Evolutionary conservation across 2,797 vertebrate genomes (phyloP).

Genomic region (Sphaeramia orbicularis): DNA sequence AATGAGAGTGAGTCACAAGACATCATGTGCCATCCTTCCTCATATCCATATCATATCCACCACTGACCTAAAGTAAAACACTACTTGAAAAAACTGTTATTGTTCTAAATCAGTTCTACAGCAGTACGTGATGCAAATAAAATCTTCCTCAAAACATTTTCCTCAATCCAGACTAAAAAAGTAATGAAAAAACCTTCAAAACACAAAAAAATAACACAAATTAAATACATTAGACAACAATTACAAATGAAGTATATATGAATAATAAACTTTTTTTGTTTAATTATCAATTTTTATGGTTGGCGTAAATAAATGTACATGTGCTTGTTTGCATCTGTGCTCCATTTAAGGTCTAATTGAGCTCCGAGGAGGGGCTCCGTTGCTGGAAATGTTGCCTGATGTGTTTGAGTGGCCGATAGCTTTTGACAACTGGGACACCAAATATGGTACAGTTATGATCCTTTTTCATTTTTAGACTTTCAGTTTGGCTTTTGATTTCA

Average conservation of each 20-base stretch:
- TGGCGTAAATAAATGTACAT: constrained; percentile 2
- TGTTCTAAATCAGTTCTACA: constrained; percentile 13
- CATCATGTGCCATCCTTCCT: constrained; percentile 8
- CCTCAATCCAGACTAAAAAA: too few species aligned
- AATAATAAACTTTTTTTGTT: not conserved
- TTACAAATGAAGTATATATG: not conserved
- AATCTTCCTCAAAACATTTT: constrained; percentile 6
- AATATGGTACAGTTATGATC: constrained; percentile 81
- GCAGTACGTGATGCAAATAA: constrained; percentile 7
- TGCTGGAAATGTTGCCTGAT: constrained; percentile 86
- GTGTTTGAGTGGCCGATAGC: constrained; percentile 94
- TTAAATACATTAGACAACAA: not conserved
- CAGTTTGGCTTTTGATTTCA: too few species aligned
- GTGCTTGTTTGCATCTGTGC: constrained; percentile 17
- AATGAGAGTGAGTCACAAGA: constrained; percentile 92
- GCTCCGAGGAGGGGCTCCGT: constrained; percentile 87
- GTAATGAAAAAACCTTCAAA: too few species aligned
- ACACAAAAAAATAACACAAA: not conserved
- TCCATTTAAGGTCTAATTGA: constrained; percentile 88
- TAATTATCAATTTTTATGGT: not conserved
- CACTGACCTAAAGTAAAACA: constrained; percentile 2
- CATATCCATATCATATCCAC: constrained; percentile 2
- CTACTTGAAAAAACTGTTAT: too few species aligned
- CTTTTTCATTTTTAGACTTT: constrained; percentile 1
- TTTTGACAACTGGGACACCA: constrained; percentile 87